Base-by-base conservation (phyloP, 2,113 vertebrate species). In the Aramus guarauna region DNA sequence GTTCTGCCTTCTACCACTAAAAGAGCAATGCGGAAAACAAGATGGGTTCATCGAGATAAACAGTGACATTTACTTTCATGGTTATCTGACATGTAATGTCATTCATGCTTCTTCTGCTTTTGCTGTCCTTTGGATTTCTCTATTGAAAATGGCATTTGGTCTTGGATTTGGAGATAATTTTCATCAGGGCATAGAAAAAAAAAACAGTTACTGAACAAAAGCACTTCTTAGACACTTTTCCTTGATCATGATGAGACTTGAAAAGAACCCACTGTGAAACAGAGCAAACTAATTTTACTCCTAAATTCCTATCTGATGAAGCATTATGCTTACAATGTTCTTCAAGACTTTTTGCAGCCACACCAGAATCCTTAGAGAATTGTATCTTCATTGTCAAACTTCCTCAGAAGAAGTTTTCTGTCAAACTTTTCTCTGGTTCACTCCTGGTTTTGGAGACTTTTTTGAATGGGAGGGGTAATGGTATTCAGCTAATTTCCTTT, bases 401-500 rank as follows among this genome's bases (percentile, higher is more conserved):
- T 81, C n/a, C 12, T 21, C 39, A 39, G 19, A 34, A 7, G 2
- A 91, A 45, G 4, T 21, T 73, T 81, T 63, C 30, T 60, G 15
- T 41, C 26, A 76, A 26, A 66, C 68, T 78, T 71, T 83, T 94
- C 77, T 83, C 39, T 94, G 77, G 6, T 78, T 66, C 15, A 9
- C 5, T 37, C 0, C 22, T 59, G 68, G 69, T 43, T 75, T 94
- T 88, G 56, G 63, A 97, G 82, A 82, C 83, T 94, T 97, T 78
- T 80, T 55, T 92, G 14, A 3, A 11, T 82, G 4, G 4, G 12
- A 78, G 14, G 2, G 1, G 5, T 73, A 21, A 10, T 59, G 14
- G 15, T 60, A 52, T 84, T 95, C 88, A 88, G n/a, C 37, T 69
- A 23, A 95, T 97, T 97, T 97, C 79, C 73, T 95, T 96, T 93